Evolutionary conservation across 2,797 vertebrate species (phyloP), one percentile per base, ranked within the genome.

Genomic region (Ambastaia sidthimunki): DNA sequence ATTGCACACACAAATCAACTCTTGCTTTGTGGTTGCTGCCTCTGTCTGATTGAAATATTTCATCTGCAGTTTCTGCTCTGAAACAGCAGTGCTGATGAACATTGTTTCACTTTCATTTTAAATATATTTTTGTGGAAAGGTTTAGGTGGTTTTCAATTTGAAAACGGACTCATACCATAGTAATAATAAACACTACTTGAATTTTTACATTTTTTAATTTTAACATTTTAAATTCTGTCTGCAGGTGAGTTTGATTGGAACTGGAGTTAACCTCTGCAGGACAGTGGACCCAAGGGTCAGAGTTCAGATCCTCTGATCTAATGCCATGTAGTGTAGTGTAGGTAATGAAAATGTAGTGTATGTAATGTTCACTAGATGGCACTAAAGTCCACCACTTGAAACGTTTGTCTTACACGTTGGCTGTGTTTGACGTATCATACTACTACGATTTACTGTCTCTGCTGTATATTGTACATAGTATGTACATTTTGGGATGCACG

Each of bases 281-380:
- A 44, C 9, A 44, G 41, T 44, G 41, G 41, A 44, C 41, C 37
- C 37, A 9, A 7, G 37, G 37, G 1, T 44, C 41, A 41, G 34
- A 37, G 34, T 37, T 37, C 6, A 37, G 34, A 37, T 37, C 34
- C 34, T 44, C 41, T 28, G 28, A 28, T 28, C 4, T 28, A 4
- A 28, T 28, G 28, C 28, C 28, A 28, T 28, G 28, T 28, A 28
- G 28, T 28, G 28, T 28, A 28, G 28, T 28, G 28, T n/a, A n/a
- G n/a, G n/a, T n/a, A n/a, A 28, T 28, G 4, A 2, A 28, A 28
- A 28, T 2, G 4, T 28, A 28, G 28, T 28, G 28, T 28, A 28
- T 28, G 28, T 28, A 28, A 28, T 37, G 28, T 65, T n/a, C 62
- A 37, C 62, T 65, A 65, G 62, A 37, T 65, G 62, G 31, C 62